Conservation (phyloP, 2,888 invertebrate genomes). For the Rhagophthalmus giganteus region DNA sequence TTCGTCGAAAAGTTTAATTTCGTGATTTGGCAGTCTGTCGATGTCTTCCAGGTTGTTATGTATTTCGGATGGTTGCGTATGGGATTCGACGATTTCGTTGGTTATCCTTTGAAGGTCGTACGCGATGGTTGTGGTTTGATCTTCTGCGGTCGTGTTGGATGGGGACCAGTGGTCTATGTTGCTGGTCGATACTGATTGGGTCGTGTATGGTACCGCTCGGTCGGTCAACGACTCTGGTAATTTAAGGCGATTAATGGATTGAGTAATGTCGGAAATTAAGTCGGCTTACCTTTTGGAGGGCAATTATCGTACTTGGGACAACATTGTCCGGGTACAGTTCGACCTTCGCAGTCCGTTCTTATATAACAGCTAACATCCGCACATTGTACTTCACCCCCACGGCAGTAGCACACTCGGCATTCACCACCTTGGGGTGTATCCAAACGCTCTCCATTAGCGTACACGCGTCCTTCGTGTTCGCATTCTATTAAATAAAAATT, state of each 20-base stretch:
- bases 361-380: constrained; percentile 76
- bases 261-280: too few species aligned
- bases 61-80: background rate
- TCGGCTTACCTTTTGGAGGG: constrained; percentile 63
- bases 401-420: constrained; percentile 80
- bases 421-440: constrained; percentile 69
- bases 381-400: constrained; percentile 78
- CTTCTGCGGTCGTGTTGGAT: constrained; percentile 22
- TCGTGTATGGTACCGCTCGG: constrained; percentile 27
- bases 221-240: constrained; percentile 34
- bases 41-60: background rate
- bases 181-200: constrained; percentile 22
- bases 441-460: constrained; percentile 76
- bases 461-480: constrained; percentile 72
- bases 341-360: constrained; percentile 74
- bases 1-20: background rate
- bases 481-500: constrained; percentile 64
- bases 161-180: constrained; percentile 23
- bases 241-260: too few species aligned
- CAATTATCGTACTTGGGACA: constrained; percentile 83
- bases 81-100: background rate
- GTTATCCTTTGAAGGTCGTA: constrained; percentile 14
- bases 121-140: constrained; percentile 10
- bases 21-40: background rate
- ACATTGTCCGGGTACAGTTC: constrained; percentile 72